Conservation (phyloP, 2,797 vertebrate species). For the Oceanodroma leucorhoa region DNA sequence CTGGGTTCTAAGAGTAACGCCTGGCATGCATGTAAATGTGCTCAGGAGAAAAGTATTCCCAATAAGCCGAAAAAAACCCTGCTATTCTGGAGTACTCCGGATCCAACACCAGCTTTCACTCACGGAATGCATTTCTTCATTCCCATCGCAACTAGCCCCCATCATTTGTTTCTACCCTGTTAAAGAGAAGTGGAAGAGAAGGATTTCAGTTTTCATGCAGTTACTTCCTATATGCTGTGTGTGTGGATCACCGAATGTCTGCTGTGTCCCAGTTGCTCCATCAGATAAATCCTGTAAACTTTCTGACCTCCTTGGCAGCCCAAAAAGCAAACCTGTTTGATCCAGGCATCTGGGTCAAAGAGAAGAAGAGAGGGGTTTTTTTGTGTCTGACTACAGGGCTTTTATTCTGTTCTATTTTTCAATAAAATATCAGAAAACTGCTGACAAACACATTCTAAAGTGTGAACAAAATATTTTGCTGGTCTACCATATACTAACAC, state of each 20-base stretch:
- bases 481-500: neutral
- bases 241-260: accelerated
- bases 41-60: neutral
- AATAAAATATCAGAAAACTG: neutral
- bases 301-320: neutral
- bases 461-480: neutral
- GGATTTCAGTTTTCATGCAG: neutral
- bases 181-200: neutral
- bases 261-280: neutral
- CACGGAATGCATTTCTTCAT: neutral
- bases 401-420: neutral
- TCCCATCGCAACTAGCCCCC: neutral
- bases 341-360: neutral
- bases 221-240: accelerated
- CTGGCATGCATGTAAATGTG: neutral
- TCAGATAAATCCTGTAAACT: neutral
- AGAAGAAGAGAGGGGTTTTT: accelerated
- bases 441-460: neutral
- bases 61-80: neutral
- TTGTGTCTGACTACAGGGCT: neutral
- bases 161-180: neutral
- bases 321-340: neutral
- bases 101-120: neutral
- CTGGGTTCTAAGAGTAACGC: neutral
- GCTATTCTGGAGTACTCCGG: neutral